Percentiles rank a stretch among this genome's conserved stretches.
Evolutionary conservation across 2,113 vertebrate genomes (phyloP).

Genomic region (Sapayoa aenigma): DNA sequence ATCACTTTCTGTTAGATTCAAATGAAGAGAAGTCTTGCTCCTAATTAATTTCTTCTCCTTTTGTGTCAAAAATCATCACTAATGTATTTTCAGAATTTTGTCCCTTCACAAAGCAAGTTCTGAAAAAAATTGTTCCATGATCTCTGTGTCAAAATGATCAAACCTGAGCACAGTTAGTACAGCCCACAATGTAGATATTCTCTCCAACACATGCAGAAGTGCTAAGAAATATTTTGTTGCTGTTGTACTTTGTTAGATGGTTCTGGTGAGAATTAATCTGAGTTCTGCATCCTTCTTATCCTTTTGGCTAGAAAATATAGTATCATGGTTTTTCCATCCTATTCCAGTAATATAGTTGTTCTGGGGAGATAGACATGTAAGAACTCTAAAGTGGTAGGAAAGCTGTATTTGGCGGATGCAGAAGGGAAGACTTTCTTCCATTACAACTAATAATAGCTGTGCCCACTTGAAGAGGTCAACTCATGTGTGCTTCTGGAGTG

Average conservation of each 20-base stretch:
- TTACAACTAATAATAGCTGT: neutral
- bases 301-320: neutral
- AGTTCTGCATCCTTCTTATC: neutral
- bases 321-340: neutral
- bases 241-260: neutral
- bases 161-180: neutral
- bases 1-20: neutral
- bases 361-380: neutral
- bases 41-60: neutral
- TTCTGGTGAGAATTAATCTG: neutral
- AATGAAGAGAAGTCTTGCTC: neutral
- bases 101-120: neutral
- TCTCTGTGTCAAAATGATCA: neutral
- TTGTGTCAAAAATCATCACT: neutral
- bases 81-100: neutral
- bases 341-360: neutral
- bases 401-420: neutral
- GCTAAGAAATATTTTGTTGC: neutral
- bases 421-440: neutral
- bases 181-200: neutral
- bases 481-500: neutral
- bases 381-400: neutral
- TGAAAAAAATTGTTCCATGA: neutral
- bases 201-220: neutral
- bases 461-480: neutral